Conservation (phyloP, 2,113 vertebrate species). For the Lagopus muta region DNA sequence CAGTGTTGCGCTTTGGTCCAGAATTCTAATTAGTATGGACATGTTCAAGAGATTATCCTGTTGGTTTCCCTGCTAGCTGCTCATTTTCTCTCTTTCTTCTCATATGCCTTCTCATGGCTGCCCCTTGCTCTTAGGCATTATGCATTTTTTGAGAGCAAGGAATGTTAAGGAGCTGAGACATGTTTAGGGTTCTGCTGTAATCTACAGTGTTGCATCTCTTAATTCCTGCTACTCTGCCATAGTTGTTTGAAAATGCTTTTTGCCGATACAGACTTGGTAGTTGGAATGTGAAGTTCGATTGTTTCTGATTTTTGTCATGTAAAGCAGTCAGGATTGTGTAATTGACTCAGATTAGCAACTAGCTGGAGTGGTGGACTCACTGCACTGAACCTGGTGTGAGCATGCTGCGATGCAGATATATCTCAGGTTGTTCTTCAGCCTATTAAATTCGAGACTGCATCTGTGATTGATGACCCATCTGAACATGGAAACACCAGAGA, state of each 20-base stretch:
- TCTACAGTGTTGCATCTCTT: not conserved
- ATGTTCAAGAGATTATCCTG: not conserved
- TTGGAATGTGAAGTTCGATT: not conserved
- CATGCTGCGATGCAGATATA: not conserved
- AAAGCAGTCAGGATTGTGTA: not conserved
- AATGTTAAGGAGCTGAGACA: not conserved
- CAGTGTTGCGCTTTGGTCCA: not conserved
- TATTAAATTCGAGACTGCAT: not conserved
- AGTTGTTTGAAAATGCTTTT: not conserved
- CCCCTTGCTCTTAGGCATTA: not conserved
- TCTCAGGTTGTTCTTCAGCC: not conserved
- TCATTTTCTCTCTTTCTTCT: conserved; percentile 20
- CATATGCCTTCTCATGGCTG: not conserved
- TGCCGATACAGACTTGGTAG: not conserved
- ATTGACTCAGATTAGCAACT: not conserved
- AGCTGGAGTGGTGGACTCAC: not conserved
- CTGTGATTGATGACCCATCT: not conserved
- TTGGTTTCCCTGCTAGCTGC: conserved; percentile 24
- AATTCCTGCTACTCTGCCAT: not conserved
- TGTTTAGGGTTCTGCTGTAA: not conserved
- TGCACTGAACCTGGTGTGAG: not conserved
- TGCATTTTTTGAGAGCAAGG: not conserved
- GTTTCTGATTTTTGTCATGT: not conserved
- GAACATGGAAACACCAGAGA: not conserved
- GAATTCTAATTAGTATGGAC: not conserved